phyloP scores from a whole-genome alignment of 2,797 vertebrate genomes.

The Numenius phaeopus region DNA sequence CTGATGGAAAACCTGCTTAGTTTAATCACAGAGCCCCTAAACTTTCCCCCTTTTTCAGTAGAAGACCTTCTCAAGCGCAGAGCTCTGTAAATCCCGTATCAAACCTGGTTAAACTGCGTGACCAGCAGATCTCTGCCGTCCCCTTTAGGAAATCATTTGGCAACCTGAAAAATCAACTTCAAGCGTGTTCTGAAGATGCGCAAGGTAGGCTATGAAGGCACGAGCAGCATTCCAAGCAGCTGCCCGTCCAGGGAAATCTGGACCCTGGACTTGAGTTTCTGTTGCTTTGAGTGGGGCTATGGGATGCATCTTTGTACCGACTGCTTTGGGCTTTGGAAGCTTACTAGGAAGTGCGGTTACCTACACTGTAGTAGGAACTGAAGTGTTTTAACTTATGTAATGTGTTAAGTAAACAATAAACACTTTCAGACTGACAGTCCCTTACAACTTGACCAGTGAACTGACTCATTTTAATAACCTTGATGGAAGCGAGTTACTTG shows the following conservation, averaged over 20 bases:
- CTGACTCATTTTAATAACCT: neutral
- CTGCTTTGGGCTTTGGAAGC: neutral
- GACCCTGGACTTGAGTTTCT: neutral
- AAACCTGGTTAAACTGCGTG: neutral
- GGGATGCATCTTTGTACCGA: neutral
- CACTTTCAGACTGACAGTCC: neutral
- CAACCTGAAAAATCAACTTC: neutral
- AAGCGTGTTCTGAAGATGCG: neutral
- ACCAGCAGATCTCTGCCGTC: neutral
- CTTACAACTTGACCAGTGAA: neutral
- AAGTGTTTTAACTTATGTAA: conserved; percentile 48
- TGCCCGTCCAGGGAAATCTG: neutral
- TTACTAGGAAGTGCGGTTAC: neutral
- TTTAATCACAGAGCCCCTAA: neutral
- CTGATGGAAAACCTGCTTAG: neutral
- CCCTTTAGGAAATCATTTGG: neutral
- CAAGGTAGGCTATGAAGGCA: neutral
- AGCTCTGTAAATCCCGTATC: neutral
- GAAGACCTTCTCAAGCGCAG: neutral
- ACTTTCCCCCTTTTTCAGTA: neutral
- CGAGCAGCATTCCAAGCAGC: neutral
- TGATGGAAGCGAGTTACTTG: neutral
- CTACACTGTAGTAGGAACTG: neutral
- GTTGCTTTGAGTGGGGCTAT: neutral
- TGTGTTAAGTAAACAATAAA: conserved; percentile 68